Evolutionary conservation across 2,113 vertebrate species (phyloP).

Genomic region (Genyomyrus donnyi): DNA sequence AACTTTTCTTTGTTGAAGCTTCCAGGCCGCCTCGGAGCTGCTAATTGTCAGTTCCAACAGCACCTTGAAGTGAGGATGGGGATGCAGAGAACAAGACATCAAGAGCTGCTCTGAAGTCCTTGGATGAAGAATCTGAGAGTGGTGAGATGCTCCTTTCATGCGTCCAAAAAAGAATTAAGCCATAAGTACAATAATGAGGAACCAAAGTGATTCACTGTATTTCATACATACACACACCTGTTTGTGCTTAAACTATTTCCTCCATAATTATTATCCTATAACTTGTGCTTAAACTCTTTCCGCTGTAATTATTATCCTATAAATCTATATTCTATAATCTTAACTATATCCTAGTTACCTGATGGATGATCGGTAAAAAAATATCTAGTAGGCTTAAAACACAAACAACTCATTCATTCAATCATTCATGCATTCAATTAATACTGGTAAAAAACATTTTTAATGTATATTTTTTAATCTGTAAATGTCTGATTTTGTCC

Average conservation of each 20-base stretch:
- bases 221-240: neutral
- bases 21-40: conserved; percentile 71
- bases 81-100: conserved; percentile 62
- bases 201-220: neutral
- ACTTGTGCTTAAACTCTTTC: neutral
- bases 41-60: conserved; percentile 72
- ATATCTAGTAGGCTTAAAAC: neutral
- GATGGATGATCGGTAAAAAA: neutral
- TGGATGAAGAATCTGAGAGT: conserved; percentile 60
- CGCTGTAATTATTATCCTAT: neutral
- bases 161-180: conserved; percentile 44
- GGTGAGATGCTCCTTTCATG: conserved; percentile 54
- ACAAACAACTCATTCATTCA: neutral
- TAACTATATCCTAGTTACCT: neutral
- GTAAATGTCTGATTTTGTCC: neutral
- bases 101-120: conserved; percentile 74
- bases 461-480: neutral
- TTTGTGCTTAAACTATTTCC: neutral
- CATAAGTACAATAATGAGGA: conserved; percentile 22
- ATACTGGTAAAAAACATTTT: neutral
- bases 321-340: neutral
- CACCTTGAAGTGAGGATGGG: conserved; percentile 69
- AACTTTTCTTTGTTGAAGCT: conserved; percentile 62
- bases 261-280: neutral
- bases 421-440: neutral